Evolutionary conservation across 2,113 vertebrate species (phyloP).

Genomic region (Antechinus stuartii): DNA sequence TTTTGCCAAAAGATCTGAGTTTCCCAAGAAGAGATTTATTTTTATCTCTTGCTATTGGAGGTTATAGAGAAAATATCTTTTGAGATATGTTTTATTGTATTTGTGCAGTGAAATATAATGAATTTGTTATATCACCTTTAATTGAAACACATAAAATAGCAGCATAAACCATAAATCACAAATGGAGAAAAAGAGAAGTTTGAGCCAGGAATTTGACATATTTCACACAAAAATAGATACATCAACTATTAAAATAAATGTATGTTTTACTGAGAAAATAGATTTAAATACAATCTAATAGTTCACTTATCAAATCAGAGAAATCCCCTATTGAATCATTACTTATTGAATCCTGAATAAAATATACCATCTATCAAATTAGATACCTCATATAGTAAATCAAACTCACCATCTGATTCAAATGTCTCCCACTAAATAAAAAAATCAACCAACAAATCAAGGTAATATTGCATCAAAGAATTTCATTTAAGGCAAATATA

Average conservation of each 20-base stretch:
- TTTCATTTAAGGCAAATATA: constrained; percentile 80
- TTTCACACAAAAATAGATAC: constrained; percentile 82
- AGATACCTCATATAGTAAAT: constrained; percentile 82
- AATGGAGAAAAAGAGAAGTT: constrained; percentile 71
- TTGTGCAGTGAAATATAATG: constrained; percentile 59
- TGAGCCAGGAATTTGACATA: constrained; percentile 79
- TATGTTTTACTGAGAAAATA: constrained; percentile 82
- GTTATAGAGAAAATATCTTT: constrained; percentile 31
- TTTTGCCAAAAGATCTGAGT: constrained; percentile 56
- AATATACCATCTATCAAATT: constrained; percentile 85
- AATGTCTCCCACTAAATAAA: constrained; percentile 81
- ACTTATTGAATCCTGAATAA: constrained; percentile 83
- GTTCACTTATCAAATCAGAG: constrained; percentile 85
- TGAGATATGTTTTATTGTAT: constrained; percentile 46
- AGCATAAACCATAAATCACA: constrained; percentile 83
- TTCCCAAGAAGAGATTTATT: constrained; percentile 39
- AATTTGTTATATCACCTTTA: constrained; percentile 77
- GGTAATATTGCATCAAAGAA: constrained; percentile 75
- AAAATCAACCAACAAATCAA: constrained; percentile 82
- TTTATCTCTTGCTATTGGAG: constrained; percentile 40
- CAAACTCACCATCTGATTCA: constrained; percentile 81
- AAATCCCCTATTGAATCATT: constrained; percentile 83
- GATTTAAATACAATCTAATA: constrained; percentile 85
- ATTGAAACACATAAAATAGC: constrained; percentile 79
- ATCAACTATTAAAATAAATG: constrained; percentile 87